Evolutionary conservation across 1,140 invertebrate species (phyloP).

Genomic region (Melitaea cinxia): DNA sequence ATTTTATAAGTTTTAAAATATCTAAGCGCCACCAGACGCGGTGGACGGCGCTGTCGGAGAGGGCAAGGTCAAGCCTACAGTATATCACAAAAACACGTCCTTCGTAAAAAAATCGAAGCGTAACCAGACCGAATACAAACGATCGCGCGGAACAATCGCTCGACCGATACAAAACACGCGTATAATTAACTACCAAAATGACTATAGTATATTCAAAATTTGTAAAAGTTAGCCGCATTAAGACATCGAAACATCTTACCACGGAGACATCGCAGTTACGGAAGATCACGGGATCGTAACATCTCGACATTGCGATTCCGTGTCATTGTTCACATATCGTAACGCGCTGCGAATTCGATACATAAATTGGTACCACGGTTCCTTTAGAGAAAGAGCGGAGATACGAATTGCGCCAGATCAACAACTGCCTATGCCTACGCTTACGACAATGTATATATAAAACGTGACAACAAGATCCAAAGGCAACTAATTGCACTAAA

Average conservation of each 20-base stretch:
- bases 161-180: conserved; percentile 26
- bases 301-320: no score
- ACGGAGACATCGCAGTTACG: no score
- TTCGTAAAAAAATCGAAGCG: neutral
- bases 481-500: conserved; percentile 62
- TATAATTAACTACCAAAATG: conserved; percentile 30
- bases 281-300: no score
- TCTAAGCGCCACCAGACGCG: neutral
- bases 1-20: neutral
- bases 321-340: no score
- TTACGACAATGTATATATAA: conserved; percentile 39
- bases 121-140: conserved; percentile 15
- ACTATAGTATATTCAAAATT: conserved; percentile 21
- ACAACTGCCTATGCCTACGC: conserved; percentile 36
- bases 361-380: no score
- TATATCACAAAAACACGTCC: conserved; percentile 15
- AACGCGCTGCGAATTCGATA: no score
- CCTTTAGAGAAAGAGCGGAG: conserved; percentile 28
- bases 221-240: conserved; percentile 5
- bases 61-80: neutral
- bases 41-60: conserved; percentile 3
- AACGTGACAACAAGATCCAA: conserved; percentile 51
- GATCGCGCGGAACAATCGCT: conserved; percentile 25
- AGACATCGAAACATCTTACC: neutral
- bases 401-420: conserved; percentile 31